A percentile compares a stretch with the other conserved stretches of the same genome.
These are phyloP conservation scores for Heterotilapia buettikoferi DNA, from an alignment of 2,113 vertebrate species.

Conservation along the genomic window DNA sequence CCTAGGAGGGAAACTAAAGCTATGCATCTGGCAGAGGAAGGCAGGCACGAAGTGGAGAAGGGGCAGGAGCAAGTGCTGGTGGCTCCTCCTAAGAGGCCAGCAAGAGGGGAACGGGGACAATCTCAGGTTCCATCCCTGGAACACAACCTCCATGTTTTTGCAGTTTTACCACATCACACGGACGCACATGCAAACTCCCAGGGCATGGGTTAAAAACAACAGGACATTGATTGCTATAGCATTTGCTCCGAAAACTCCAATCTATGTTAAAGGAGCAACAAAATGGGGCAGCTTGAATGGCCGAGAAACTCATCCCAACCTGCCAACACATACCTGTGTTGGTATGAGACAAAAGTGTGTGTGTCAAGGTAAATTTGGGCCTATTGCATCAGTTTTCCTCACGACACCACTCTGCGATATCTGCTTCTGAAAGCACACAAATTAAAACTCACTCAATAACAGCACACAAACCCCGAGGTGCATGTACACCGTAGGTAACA, in stretches of 20 bases:
- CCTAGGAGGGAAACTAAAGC: constrained; percentile 57
- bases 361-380: constrained; percentile 41
- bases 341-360: background rate
- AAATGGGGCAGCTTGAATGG: background rate
- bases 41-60: constrained; percentile 31
- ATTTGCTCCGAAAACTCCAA: background rate
- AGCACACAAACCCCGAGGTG: background rate
- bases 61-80: constrained; percentile 46
- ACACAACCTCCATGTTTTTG: constrained; percentile 58
- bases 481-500: background rate
- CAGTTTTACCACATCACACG: constrained; percentile 61
- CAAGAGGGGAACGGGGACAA: constrained; percentile 54
- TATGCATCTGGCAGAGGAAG: constrained; percentile 38
- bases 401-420: constrained; percentile 2
- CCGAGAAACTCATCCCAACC: background rate
- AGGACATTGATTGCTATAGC: constrained; percentile 1
- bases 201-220: constrained; percentile 43
- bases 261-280: background rate
- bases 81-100: constrained; percentile 67
- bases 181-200: constrained; percentile 7
- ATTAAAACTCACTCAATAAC: constrained; percentile 66
- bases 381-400: constrained; percentile 10
- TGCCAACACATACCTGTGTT: background rate
- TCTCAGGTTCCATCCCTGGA: constrained; percentile 66
- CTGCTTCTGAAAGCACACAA: constrained; percentile 47